These are phyloP conservation scores for Anastrepha ludens DNA, from an alignment of 1,140 invertebrate species.

Conservation along the genomic window DNA sequence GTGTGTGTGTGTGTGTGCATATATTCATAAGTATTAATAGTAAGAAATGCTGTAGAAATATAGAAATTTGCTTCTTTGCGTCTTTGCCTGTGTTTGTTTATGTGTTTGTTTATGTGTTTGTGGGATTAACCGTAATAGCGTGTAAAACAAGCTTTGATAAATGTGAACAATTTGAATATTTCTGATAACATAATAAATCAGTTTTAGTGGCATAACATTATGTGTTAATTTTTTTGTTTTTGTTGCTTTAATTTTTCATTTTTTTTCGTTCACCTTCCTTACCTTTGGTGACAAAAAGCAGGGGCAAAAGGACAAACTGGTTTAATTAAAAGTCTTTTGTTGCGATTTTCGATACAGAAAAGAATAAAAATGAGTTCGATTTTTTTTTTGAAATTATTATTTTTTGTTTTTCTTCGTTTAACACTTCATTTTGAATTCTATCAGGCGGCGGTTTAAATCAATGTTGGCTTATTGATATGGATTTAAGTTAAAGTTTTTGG, in stretches of 20 bases:
- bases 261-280: neutral
- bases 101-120: neutral
- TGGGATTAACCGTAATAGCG: slow-evolving; percentile 37
- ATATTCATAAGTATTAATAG: neutral
- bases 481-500: neutral
- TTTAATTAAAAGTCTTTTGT: slow-evolving; percentile 32
- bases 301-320: neutral
- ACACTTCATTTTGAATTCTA: neutral
- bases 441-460: neutral
- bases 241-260: neutral
- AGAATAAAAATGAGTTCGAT: neutral
- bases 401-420: slow-evolving; percentile 24
- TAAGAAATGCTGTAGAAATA: neutral
- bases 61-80: neutral
- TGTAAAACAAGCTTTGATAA: slow-evolving; percentile 49
- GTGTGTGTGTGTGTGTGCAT: neutral
- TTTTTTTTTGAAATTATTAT: neutral
- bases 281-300: neutral
- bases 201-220: neutral
- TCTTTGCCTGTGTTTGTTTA: neutral
- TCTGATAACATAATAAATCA: slow-evolving; percentile 43
- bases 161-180: neutral
- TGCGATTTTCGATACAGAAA: neutral
- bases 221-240: neutral
- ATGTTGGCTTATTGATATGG: neutral